A percentile compares a stretch with the other conserved stretches of the same genome.
Evolutionary conservation across 2,113 vertebrate genomes (phyloP).

Genomic region (Globicephala melas): DNA sequence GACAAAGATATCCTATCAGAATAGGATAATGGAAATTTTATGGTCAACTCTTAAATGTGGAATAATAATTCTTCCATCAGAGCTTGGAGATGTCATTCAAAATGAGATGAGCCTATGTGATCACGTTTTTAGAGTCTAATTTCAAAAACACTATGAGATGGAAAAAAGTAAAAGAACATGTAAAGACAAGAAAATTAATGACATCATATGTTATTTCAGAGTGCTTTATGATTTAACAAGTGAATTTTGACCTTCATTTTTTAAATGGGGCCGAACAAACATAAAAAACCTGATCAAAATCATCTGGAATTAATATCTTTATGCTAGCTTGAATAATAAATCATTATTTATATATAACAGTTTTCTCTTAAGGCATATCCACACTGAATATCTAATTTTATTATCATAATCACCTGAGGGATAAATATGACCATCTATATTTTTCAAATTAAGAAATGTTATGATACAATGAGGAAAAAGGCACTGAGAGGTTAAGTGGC

Average conservation of each 20-base stretch:
- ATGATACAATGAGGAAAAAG: not conserved
- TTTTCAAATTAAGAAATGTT: slow-evolving; percentile 4
- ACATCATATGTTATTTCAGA: not conserved
- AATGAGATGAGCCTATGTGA: not conserved
- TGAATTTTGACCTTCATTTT: not conserved
- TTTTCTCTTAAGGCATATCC: not conserved
- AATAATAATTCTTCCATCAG: not conserved
- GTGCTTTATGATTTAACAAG: not conserved
- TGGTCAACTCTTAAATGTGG: not conserved
- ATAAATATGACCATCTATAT: not conserved
- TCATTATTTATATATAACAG: not conserved
- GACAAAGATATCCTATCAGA: not conserved
- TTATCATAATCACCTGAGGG: not conserved
- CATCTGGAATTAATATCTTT: not conserved
- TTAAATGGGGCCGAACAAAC: not conserved
- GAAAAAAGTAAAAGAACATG: not conserved
- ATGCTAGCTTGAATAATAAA: not conserved
- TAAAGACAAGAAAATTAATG: not conserved
- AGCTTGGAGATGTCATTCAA: not conserved
- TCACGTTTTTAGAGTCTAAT: not conserved
- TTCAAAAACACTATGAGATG: not conserved
- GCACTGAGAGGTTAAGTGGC: not conserved
- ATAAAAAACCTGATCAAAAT: not conserved
- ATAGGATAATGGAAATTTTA: not conserved
- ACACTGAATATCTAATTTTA: not conserved